Evolutionary conservation across 2,888 invertebrate genomes (phyloP).

Genomic region (Cephus spinipes): DNA sequence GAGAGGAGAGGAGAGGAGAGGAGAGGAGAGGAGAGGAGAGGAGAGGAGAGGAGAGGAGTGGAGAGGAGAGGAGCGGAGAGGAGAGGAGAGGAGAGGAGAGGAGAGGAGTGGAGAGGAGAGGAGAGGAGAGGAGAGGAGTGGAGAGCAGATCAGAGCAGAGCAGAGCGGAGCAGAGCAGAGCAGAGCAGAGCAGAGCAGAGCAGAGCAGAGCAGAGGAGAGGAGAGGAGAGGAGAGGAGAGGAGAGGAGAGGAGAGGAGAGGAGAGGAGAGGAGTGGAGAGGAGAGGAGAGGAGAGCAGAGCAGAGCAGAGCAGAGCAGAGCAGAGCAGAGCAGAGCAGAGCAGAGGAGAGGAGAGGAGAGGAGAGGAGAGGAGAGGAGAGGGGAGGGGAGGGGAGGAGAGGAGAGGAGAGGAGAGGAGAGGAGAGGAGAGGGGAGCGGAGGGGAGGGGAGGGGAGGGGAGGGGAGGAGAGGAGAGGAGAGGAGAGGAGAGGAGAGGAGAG

Average conservation of each 20-base stretch:
- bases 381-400: too few relatives aligned
- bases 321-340: neutral
- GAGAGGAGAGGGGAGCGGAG: too few relatives aligned
- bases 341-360: too few relatives aligned
- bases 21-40: neutral
- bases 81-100: neutral
- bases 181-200: neutral
- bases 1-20: neutral
- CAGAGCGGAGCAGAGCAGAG: neutral
- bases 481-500: too few relatives aligned
- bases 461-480: too few relatives aligned
- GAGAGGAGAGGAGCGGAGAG: too few relatives aligned
- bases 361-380: too few relatives aligned
- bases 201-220: neutral
- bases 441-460: too few relatives aligned
- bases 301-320: neutral
- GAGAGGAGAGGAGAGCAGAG: neutral
- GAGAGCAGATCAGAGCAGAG: too few relatives aligned
- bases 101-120: neutral
- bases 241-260: neutral
- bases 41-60: neutral
- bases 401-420: too few relatives aligned
- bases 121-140: neutral
- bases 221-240: neutral
- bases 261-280: neutral